These are phyloP conservation scores for Amaurobius ferox DNA, from an alignment of 2,888 invertebrate species.

Conservation along the genomic window DNA sequence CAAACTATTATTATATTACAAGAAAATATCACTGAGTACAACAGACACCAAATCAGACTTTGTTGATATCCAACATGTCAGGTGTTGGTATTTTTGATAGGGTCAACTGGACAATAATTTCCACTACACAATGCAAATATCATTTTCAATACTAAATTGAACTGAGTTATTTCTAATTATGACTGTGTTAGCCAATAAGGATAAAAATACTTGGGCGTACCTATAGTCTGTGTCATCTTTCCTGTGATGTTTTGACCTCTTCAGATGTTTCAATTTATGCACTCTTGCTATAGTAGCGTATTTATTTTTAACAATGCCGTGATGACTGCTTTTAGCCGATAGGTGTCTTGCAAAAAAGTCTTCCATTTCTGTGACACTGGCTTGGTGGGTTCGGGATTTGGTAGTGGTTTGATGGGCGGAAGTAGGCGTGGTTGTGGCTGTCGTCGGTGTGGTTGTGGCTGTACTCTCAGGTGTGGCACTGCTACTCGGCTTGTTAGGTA, in stretches of 20 bases:
- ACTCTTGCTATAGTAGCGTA: slow-evolving; percentile 57
- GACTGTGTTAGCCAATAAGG: too few species aligned
- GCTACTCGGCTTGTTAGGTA: slow-evolving; percentile 72
- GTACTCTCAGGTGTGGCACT: slow-evolving; percentile 74
- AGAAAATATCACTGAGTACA: too few species aligned
- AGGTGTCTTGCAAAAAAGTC: slow-evolving; percentile 91
- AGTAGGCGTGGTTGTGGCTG: slow-evolving; percentile 58
- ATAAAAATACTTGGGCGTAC: neutral
- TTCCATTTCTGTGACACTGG: slow-evolving; percentile 93
- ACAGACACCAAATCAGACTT: too few species aligned
- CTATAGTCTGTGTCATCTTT: slow-evolving; percentile 55
- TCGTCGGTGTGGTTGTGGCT: slow-evolving; percentile 50
- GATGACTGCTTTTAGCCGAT: slow-evolving; percentile 6
- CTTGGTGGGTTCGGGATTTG: slow-evolving; percentile 85
- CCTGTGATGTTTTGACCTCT: slow-evolving; percentile 17
- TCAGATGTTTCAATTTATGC: slow-evolving; percentile 53
- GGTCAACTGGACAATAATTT: too few species aligned
- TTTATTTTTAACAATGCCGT: slow-evolving; percentile 34
- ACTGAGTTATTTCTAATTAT: too few species aligned
- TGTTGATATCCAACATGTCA: too few species aligned
- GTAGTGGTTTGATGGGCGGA: slow-evolving; percentile 30
- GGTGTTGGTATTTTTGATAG: too few species aligned
- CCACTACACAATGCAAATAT: too few species aligned
- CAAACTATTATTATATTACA: too few species aligned
- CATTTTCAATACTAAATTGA: too few species aligned